A percentile compares a stretch with the other conserved stretches of the same genome.
phyloP scores from a whole-genome alignment of 2,113 vertebrate species.

The Ammospiza nelsoni region DNA sequence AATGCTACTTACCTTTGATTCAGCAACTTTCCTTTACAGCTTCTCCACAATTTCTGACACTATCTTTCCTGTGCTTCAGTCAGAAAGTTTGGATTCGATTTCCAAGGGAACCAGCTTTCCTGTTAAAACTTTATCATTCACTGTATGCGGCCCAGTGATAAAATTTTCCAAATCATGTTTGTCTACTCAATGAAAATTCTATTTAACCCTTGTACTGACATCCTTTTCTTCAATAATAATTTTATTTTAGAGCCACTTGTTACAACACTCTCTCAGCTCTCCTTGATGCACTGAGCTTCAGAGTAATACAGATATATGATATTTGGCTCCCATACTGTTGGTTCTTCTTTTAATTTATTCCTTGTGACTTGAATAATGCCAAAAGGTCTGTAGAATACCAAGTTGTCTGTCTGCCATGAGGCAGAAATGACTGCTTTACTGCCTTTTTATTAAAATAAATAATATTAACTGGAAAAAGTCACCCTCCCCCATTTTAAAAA shows the following conservation, averaged over 20 bases:
- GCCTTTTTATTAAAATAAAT: not conserved
- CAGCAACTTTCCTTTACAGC: not conserved
- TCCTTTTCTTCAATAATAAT: not conserved
- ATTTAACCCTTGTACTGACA: not conserved
- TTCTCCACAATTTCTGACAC: not conserved
- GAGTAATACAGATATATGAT: not conserved
- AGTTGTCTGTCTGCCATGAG: not conserved
- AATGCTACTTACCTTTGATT: not conserved
- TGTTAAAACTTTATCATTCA: not conserved
- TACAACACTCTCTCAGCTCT: not conserved
- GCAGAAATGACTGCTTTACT: not conserved
- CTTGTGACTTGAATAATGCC: not conserved
- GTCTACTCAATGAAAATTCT: not conserved
- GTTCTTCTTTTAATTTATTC: not conserved
- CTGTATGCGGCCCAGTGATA: not conserved
- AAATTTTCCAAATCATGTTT: not conserved
- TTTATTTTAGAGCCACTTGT: not conserved
- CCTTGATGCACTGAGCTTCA: not conserved
- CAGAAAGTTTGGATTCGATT: not conserved
- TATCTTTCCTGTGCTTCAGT: not conserved
- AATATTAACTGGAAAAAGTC: not conserved
- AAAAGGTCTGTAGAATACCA: not conserved
- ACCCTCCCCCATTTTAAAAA: rapidly evolving
- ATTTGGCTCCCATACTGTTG: not conserved
- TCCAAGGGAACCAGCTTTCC: not conserved